Evolutionary conservation across 2,113 vertebrate species (phyloP), one percentile per base, ranked within the genome.

Genomic region (Chitala chitala): DNA sequence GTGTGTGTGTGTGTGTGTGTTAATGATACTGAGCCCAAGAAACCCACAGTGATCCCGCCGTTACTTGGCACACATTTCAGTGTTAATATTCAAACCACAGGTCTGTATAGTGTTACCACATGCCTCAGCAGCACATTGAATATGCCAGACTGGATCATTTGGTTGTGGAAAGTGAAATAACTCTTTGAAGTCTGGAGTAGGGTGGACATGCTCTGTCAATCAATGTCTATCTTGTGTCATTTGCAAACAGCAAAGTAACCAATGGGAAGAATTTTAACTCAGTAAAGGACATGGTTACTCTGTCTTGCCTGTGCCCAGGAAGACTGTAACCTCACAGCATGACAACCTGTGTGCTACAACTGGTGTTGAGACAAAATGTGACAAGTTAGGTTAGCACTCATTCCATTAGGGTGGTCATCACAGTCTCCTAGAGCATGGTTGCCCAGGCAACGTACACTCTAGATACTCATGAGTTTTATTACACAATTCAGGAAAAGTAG

Each of bases 401-500:
- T 53, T 26, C 24, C 68, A n/a, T 26, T 13, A 2, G 8, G 10
- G 15, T 69, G 12, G 66, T 33, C 33, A 46, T 44, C 46, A 5
- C 66, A 7, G 46, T 24, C 36, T 69, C 66, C 46, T 24, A 4
- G 44, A 50, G 66, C 66, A 33, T 36, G n/a, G 66, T 48, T 50
- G 46, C 44, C 66, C 46, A 50, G 66, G 44, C 46, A 69, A 69
- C 66, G 50, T 48, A 50, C 66, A 51, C 66, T 69, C 46, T 24
- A 69, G 44, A 69, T 44, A 26, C 42, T 66, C 46, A 31, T 33
- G 26, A 15, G 46, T 69, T 69, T 51, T 50, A 50, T 51, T 69
- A 50, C 44, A 31, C 46, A 50, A 69, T 51, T 69, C n/a, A 56
- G 69, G 50, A 24, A 71, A 71, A 71, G 38, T 22, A 71, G 17